Evolutionary conservation across 2,888 invertebrate genomes (phyloP).

Genomic region (Noctua pronuba): DNA sequence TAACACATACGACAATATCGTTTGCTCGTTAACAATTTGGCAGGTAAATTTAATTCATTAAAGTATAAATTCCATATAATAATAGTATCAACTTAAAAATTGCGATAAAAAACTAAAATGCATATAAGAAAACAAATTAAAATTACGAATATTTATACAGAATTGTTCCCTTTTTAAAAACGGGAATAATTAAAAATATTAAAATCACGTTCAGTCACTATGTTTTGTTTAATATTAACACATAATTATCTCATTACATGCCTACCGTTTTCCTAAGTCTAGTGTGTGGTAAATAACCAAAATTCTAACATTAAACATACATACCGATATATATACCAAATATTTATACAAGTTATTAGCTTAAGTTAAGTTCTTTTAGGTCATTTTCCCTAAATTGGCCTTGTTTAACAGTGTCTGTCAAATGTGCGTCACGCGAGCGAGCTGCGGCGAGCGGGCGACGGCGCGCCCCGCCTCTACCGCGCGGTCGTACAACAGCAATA

Average conservation of each 20-base stretch:
- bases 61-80: conserved; percentile 84
- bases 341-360: conserved; percentile 90
- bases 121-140: conserved; percentile 88
- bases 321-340: conserved; percentile 90
- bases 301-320: conserved; percentile 90
- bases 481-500: conserved; percentile 59
- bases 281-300: conserved; percentile 90
- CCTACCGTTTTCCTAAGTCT: conserved; percentile 90
- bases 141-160: conserved; percentile 90
- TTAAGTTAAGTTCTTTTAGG: conserved; percentile 90
- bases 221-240: conserved; percentile 89
- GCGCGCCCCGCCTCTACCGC: conserved; percentile 57
- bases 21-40: conserved; percentile 89
- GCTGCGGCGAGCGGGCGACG: conserved; percentile 66
- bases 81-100: conserved; percentile 86
- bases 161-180: conserved; percentile 84
- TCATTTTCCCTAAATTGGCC: conserved; percentile 89
- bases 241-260: conserved; percentile 89
- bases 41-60: conserved; percentile 88
- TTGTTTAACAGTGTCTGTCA: conserved; percentile 88
- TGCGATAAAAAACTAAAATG: conserved; percentile 89
- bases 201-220: conserved; percentile 89
- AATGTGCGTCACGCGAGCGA: conserved; percentile 77
- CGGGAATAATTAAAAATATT: conserved; percentile 87
- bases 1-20: conserved; percentile 85